Base-by-base conservation (phyloP, 2,888 invertebrate species). In the Aspidiotus rigidus region DNA sequence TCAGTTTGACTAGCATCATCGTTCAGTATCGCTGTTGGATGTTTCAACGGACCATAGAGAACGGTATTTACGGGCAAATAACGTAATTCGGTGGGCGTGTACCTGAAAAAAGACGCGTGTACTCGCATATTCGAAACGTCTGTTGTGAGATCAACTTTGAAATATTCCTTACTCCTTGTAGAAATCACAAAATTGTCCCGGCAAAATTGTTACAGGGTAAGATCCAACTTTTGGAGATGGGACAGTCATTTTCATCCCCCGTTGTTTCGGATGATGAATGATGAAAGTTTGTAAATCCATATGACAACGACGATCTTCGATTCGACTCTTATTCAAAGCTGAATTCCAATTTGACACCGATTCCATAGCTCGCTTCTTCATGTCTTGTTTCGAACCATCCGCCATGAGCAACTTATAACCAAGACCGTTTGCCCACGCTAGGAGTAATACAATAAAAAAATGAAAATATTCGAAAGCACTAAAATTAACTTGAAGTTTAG, bases 1-100 rank as follows among this genome's bases (percentile, higher is more conserved):
- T 81, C 81, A 0, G 81, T 80, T 67, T 81, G 81, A 49, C 82
- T 82, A 7, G 42, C 62, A 28, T 69, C 62, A 17, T 17, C 57
- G 15, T 40, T 40, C 6, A 7, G 8, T 7, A 13, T 3, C 28
- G 56, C 41, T n/a, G 28, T 40, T 13, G 55, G 63, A 11, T 62
- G 81, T 73, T 77, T 78, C 78, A 80, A 79, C 7, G 82, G 83
- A 49, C 85, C 85, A 75, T 87, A 87, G 70, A 93, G 77, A 72
- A 90, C 89, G 9, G 97, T 95, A 78, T 93, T 95, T 63, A 99
- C 77, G 0, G 99, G 99, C 80, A 95, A 87, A 77, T 91, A 92
- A 76, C 91, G 89, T 70, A 98, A 81, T 79, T 97, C 93, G 13
- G 87, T 84, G 7, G 92, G 81, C 2, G 89, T 86, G 78, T 92